Conservation (phyloP, 1,140 invertebrate genomes). For the Acromyrmex heyeri region DNA sequence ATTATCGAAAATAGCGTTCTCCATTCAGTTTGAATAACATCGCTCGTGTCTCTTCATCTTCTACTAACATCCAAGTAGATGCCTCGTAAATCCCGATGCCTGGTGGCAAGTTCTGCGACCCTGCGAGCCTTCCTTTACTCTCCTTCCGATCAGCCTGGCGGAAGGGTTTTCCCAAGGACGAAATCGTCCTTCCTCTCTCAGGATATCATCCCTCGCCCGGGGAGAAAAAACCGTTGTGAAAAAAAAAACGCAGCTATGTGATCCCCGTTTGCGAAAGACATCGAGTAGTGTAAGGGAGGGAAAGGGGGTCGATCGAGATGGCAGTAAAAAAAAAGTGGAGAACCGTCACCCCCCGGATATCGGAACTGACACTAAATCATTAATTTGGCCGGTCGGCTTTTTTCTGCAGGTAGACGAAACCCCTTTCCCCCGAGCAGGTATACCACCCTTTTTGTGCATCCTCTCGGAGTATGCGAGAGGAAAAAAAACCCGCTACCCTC, state of each 20-base stretch:
- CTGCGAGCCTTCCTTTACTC: constrained; percentile 42
- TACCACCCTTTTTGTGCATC: constrained; percentile 75
- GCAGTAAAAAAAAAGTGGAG: constrained; percentile 54
- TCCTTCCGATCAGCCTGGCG: constrained; percentile 30
- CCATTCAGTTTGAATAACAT: constrained; percentile 51
- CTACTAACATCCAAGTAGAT: constrained; percentile 55
- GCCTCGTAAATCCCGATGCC: constrained; percentile 72
- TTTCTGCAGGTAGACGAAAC: constrained; percentile 83
- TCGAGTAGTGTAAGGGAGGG: constrained; percentile 25
- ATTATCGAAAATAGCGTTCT: constrained; percentile 58
- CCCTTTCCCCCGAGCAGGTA: constrained; percentile 82
- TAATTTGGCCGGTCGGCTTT: constrained; percentile 83
- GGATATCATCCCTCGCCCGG: constrained; percentile 1
- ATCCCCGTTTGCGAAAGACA: constrained; percentile 64
- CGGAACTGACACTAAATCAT: constrained; percentile 86
- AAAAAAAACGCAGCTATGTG: constrained; percentile 56
- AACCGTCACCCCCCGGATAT: constrained; percentile 78
- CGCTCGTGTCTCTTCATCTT: constrained; percentile 70
- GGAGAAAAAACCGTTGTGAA: constrained; percentile 59
- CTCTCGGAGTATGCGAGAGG: constrained; percentile 71
- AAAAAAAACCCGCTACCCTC: constrained; percentile 63
- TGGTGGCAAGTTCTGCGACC: constrained; percentile 64
- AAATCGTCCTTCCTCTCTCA: constrained; percentile 16
- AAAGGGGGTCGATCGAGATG: constrained; percentile 55
- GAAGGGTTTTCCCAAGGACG: constrained; percentile 66